Evolutionary conservation across 2,888 invertebrate species (phyloP).

Genomic region (Lutraria lutraria): DNA sequence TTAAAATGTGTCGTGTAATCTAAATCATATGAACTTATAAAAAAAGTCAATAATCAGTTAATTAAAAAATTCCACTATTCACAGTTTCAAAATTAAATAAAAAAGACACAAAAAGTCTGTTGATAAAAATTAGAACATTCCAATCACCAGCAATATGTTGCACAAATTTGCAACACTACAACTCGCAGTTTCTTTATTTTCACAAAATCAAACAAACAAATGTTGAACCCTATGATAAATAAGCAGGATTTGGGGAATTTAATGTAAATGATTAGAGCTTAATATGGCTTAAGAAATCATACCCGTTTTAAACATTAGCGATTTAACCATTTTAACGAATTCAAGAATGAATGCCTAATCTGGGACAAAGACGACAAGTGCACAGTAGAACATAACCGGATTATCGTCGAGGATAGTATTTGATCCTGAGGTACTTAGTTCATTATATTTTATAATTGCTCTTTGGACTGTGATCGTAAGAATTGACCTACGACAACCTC

Average conservation of each 20-base stretch:
- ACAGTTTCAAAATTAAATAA: background rate
- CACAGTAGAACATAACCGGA: conserved; percentile 39
- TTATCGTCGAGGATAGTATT: conserved; percentile 15
- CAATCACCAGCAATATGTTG: background rate
- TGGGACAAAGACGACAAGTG: conserved; percentile 25
- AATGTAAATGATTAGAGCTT: background rate
- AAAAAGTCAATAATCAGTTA: background rate
- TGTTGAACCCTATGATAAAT: background rate
- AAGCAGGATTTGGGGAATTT: background rate
- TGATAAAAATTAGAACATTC: background rate
- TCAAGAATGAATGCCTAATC: conserved; percentile 16
- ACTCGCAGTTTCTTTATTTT: background rate
- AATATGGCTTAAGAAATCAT: conserved; percentile 6
- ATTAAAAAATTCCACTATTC: background rate
- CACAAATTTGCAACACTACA: background rate
- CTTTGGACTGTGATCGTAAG: background rate
- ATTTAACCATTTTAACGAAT: conserved; percentile 13
- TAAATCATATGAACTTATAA: background rate
- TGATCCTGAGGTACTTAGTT: background rate
- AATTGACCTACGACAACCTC: background rate
- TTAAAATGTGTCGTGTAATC: background rate
- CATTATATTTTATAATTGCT: background rate
- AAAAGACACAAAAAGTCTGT: background rate
- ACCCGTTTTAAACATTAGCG: background rate
- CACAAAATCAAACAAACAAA: conserved; percentile 6